phyloP scores from a whole-genome alignment of 2,113 vertebrate species.

The Pygoscelis antarcticus region DNA sequence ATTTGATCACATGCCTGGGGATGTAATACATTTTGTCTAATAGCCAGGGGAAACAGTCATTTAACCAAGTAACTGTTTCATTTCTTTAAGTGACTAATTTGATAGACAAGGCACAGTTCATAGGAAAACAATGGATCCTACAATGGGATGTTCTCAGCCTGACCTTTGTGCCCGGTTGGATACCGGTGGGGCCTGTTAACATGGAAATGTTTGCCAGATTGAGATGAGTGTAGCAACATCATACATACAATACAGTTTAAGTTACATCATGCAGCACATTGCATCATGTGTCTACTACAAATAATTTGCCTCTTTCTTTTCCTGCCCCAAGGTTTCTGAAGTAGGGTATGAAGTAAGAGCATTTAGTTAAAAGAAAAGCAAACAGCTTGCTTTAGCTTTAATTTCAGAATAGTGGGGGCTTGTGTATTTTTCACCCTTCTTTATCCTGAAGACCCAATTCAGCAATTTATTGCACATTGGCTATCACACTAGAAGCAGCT shows the following conservation, averaged over 20 bases:
- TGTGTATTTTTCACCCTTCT: not conserved
- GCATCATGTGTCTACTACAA: not conserved
- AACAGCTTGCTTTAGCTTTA: not conserved
- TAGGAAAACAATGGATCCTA: not conserved
- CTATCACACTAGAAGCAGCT: not conserved
- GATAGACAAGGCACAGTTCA: not conserved
- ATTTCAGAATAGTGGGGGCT: not conserved
- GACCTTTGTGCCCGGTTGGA: not conserved
- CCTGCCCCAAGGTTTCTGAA: not conserved
- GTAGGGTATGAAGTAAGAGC: not conserved
- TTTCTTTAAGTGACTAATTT: conserved; percentile 20
- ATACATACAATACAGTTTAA: not conserved
- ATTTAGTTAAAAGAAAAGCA: not conserved
- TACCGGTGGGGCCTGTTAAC: not conserved
- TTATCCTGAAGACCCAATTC: not conserved
- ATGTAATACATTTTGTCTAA: conserved; percentile 13
- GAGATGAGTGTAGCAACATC: not conserved
- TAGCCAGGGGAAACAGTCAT: conserved; percentile 16
- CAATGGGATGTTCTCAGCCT: conserved; percentile 6
- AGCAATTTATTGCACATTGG: not conserved
- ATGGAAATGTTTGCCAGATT: not conserved
- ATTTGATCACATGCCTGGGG: conserved; percentile 22
- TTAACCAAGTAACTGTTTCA: conserved; percentile 27
- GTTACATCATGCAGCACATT: not conserved
- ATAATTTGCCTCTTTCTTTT: not conserved